Evolutionary conservation across 2,888 invertebrate genomes (phyloP).

Genomic region (Gari tellinella): DNA sequence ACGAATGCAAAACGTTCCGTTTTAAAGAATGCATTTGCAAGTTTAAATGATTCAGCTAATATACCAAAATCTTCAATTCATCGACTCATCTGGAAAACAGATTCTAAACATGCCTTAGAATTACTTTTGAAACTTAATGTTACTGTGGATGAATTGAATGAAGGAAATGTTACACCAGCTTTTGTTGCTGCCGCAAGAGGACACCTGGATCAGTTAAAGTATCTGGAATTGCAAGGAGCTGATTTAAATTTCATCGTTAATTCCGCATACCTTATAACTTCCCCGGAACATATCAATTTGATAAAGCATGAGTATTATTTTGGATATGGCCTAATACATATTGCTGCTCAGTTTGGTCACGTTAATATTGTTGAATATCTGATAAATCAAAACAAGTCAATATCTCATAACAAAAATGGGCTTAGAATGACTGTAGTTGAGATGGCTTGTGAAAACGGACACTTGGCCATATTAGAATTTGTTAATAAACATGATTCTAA

Average conservation of each 20-base stretch:
- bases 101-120: background rate
- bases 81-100: background rate
- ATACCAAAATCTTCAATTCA: no score
- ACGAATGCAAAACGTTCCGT: background rate
- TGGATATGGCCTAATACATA: conserved; percentile 4
- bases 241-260: background rate
- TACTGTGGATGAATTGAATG: background rate
- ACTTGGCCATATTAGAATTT: background rate
- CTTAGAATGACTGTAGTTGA: background rate
- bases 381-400: background rate
- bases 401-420: background rate
- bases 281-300: background rate
- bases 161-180: background rate
- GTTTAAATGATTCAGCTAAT: no score
- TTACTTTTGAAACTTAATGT: background rate
- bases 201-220: background rate
- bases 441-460: conserved; percentile 2
- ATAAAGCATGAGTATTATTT: background rate
- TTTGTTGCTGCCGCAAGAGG: conserved; percentile 1
- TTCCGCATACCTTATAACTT: background rate
- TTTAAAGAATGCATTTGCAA: no score
- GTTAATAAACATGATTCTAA: background rate
- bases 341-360: background rate
- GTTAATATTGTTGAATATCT: background rate
- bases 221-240: background rate